phyloP scores from a whole-genome alignment of 2,797 vertebrate species.

The Taeniopygia guttata region DNA sequence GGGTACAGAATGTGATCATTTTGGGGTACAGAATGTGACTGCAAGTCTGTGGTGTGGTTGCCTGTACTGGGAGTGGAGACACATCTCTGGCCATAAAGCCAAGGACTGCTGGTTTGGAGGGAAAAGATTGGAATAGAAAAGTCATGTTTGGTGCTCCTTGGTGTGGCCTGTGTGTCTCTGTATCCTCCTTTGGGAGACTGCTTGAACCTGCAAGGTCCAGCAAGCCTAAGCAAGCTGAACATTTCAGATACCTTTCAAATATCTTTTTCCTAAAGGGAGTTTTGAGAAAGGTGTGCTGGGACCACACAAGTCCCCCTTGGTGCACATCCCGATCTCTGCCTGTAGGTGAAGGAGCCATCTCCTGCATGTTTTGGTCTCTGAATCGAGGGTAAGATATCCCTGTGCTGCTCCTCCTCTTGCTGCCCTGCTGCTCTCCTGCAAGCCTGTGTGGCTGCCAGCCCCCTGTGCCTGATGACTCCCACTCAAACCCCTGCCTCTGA shows the following conservation, averaged over 20 bases:
- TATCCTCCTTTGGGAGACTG: background rate
- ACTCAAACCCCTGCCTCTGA: background rate
- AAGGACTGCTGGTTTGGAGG: background rate
- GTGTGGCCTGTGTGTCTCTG: background rate
- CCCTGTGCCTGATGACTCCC: background rate
- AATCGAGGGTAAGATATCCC: background rate
- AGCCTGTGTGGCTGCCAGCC: fast-evolving
- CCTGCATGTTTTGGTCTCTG: background rate
- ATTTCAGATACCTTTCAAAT: background rate
- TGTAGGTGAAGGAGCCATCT: background rate
- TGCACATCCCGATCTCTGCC: background rate
- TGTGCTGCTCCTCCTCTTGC: background rate
- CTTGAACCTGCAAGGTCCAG: background rate
- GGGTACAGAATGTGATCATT: background rate
- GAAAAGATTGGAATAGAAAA: background rate
- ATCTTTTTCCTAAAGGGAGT: background rate
- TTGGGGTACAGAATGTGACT: background rate
- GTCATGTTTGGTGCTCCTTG: background rate
- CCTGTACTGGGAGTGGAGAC: fast-evolving
- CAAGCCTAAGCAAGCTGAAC: background rate
- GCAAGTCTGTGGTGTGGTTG: background rate
- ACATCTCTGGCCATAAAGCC: background rate
- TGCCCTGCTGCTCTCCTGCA: background rate
- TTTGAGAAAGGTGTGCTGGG: background rate
- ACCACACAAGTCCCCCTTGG: background rate